These are phyloP conservation scores for Ophonus ardosiacus DNA, from an alignment of 2,888 invertebrate genomes.

Conservation along the genomic window DNA sequence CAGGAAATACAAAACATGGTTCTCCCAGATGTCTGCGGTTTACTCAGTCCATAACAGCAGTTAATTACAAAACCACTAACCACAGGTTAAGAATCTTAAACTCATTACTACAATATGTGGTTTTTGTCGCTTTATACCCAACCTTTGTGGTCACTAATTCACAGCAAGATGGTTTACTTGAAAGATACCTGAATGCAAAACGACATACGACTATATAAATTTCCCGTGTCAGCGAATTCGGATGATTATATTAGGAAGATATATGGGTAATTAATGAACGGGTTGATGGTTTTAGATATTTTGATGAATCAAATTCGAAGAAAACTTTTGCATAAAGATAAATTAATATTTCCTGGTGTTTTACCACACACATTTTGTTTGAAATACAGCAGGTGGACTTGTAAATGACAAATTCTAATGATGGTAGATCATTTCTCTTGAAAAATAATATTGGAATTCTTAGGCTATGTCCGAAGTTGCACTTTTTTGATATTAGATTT, in stretches of 20 bases:
- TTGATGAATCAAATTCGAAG: neutral
- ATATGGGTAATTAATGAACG: neutral
- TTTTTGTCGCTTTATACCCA: conserved; percentile 40
- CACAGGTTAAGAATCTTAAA: conserved; percentile 44
- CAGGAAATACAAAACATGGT: conserved; percentile 31
- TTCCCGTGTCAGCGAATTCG: neutral
- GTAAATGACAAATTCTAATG: neutral
- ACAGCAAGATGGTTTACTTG: neutral
- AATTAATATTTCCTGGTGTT: neutral
- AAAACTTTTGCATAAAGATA: neutral
- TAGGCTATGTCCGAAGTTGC: no score
- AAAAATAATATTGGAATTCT: no score
- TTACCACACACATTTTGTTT: neutral
- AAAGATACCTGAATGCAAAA: neutral
- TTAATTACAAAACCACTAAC: conserved; percentile 56
- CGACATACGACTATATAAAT: neutral
- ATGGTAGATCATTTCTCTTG: no score
- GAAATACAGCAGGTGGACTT: neutral
- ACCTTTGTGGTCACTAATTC: conserved; percentile 16
- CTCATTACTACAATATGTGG: conserved; percentile 54
- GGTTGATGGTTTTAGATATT: neutral
- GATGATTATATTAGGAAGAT: neutral
- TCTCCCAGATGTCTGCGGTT: conserved; percentile 36
- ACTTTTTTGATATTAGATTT: no score
- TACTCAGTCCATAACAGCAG: conserved; percentile 27